A percentile compares a stretch with the other conserved stretches of the same genome.
Evolutionary conservation across 2,888 invertebrate genomes (phyloP).

Genomic region (Cephonodes hylas): DNA sequence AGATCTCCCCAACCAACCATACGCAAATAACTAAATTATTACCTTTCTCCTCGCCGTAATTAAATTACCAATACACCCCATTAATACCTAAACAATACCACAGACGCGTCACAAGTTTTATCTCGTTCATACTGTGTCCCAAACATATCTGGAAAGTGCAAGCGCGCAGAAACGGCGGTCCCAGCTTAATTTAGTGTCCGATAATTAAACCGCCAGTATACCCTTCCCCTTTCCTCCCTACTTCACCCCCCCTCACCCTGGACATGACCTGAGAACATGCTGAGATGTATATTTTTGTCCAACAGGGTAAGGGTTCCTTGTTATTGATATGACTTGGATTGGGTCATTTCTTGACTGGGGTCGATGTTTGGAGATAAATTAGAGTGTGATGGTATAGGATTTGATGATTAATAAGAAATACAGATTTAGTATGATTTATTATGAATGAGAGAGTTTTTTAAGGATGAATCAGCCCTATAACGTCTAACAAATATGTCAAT

Average conservation of each 20-base stretch:
- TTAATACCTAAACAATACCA: neutral
- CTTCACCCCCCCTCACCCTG: slow-evolving; percentile 21
- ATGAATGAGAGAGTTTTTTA: too few relatives aligned
- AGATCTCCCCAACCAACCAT: too few relatives aligned
- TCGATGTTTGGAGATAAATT: too few relatives aligned
- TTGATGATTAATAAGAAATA: too few relatives aligned
- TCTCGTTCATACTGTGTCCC: slow-evolving; percentile 21
- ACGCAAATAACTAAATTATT: too few relatives aligned
- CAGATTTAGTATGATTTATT: too few relatives aligned
- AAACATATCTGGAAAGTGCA: slow-evolving; percentile 48
- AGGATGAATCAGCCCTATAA: too few relatives aligned
- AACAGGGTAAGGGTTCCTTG: slow-evolving; percentile 38
- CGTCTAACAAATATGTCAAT: too few relatives aligned
- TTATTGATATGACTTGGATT: slow-evolving; percentile 21
- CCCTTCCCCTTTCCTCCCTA: slow-evolving; percentile 9
- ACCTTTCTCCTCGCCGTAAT: too few relatives aligned
- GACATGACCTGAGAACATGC: slow-evolving; percentile 52
- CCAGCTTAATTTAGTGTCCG: slow-evolving; percentile 55
- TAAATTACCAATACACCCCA: too few relatives aligned
- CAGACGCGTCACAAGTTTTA: neutral
- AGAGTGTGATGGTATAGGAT: too few relatives aligned
- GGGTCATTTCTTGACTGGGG: neutral
- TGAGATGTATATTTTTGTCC: slow-evolving; percentile 66
- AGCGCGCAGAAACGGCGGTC: slow-evolving; percentile 41
- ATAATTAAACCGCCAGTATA: slow-evolving; percentile 45